Evolutionary conservation across 2,113 vertebrate genomes (phyloP).

Genomic region (Cyphomyrus plagiostoma): DNA sequence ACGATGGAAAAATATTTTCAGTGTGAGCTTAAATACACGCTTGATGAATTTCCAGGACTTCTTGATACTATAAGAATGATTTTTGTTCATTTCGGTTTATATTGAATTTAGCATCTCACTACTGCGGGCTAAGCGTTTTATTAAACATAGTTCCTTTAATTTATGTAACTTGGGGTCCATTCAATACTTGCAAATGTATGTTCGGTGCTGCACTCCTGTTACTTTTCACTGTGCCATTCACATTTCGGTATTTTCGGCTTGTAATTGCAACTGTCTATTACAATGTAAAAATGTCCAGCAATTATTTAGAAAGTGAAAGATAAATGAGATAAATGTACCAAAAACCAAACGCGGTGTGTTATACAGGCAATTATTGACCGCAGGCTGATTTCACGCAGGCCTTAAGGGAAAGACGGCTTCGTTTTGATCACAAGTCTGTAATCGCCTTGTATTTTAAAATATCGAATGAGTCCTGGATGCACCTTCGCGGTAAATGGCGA

Average conservation of each 20-base stretch:
- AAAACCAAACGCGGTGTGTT: background rate
- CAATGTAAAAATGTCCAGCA: background rate
- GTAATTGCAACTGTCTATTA: background rate
- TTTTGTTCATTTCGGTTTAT: background rate
- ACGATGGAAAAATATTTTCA: background rate
- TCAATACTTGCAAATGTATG: background rate
- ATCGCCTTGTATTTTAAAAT: background rate
- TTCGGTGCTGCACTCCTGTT: background rate
- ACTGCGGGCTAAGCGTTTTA: background rate
- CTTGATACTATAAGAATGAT: background rate
- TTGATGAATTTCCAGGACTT: background rate
- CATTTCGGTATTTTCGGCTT: background rate
- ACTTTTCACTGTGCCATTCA: background rate
- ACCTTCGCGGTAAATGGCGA: background rate
- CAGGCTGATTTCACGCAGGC: background rate
- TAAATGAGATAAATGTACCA: background rate
- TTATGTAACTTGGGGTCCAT: background rate
- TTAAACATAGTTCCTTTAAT: background rate
- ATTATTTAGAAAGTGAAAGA: background rate
- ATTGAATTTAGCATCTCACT: background rate
- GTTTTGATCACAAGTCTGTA: background rate
- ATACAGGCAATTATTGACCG: background rate
- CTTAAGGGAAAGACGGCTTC: background rate
- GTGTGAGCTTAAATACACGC: background rate
- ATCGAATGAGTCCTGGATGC: background rate